Evolutionary conservation across 2,797 vertebrate genomes (phyloP).

Genomic region (Pantherophis alleghaniensis): DNA sequence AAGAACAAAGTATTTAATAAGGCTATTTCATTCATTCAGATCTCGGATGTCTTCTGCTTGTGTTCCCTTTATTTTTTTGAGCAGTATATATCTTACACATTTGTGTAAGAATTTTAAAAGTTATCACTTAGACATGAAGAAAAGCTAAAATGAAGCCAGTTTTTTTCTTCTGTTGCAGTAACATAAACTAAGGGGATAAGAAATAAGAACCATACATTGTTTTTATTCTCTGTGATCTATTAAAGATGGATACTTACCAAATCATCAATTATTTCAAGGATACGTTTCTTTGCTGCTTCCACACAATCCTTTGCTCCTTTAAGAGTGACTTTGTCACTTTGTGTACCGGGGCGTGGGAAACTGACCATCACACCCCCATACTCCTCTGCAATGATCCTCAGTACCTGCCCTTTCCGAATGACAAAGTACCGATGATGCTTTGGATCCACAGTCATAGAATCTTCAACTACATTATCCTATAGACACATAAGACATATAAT

Average conservation of each 20-base stretch:
- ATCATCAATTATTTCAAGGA: conserved; percentile 94
- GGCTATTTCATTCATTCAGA: too few species aligned
- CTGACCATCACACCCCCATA: conserved; percentile 97
- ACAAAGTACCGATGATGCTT: conserved; percentile 97
- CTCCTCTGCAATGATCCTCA: conserved; percentile 93
- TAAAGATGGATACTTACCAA: conserved; percentile 76
- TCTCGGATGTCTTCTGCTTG: too few species aligned
- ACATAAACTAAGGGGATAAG: background rate
- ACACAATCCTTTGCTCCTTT: conserved; percentile 99
- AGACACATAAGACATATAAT: background rate
- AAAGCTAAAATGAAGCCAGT: background rate
- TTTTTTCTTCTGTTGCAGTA: background rate
- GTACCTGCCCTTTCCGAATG: conserved; percentile 90
- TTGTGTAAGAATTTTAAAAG: background rate
- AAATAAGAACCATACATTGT: background rate
- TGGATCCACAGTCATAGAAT: conserved; percentile 88
- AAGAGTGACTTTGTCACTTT: conserved; percentile 91
- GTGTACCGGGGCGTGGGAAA: conserved; percentile 90
- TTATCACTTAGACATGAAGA: background rate
- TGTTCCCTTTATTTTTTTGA: too few species aligned
- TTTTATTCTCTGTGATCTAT: background rate
- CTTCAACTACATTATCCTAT: conserved; percentile 94
- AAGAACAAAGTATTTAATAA: too few species aligned
- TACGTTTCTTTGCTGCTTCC: conserved; percentile 95
- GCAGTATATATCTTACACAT: background rate